Percentiles rank a stretch among this genome's conserved stretches.
Evolutionary conservation across 2,797 vertebrate genomes (phyloP).

Genomic region (Liparis tanakae): DNA sequence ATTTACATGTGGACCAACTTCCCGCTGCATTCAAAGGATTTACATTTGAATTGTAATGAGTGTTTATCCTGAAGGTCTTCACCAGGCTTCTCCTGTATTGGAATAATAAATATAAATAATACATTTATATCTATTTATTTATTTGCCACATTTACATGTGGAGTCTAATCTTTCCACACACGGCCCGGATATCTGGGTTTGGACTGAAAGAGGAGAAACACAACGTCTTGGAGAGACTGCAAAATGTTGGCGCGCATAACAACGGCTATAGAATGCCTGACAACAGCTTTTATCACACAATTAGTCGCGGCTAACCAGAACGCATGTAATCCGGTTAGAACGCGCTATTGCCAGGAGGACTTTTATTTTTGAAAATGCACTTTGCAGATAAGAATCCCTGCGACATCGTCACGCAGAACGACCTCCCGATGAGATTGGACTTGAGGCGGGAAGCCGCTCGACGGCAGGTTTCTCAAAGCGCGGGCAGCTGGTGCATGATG

Average conservation of each 20-base stretch:
- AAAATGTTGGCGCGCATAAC: conserved; percentile 32
- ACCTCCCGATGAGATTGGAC: conserved; percentile 5
- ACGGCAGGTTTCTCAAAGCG: neutral
- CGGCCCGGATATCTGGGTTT: neutral
- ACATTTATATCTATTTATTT: neutral
- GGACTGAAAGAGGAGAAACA: neutral
- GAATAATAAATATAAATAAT: neutral
- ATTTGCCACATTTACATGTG: neutral
- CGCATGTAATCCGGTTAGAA: conserved; percentile 74
- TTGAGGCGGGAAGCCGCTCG: neutral
- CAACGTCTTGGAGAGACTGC: conserved; percentile 10
- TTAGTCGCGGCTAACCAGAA: conserved; percentile 63
- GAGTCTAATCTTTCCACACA: neutral
- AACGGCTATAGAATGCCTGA: conserved; percentile 63
- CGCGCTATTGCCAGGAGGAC: conserved; percentile 32
- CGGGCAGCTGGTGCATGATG: conserved; percentile 49
- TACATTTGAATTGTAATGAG: neutral
- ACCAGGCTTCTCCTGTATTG: neutral
- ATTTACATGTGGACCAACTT: neutral
- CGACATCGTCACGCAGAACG: conserved; percentile 6
- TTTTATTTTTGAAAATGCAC: conserved; percentile 49
- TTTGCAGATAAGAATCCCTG: conserved; percentile 19
- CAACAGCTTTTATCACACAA: conserved; percentile 59
- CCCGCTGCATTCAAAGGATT: neutral
- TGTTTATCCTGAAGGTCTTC: neutral